Evolutionary conservation across 2,888 invertebrate species (phyloP), one percentile per base, ranked within the genome.

Genomic region (Drosophila borborema): DNA sequence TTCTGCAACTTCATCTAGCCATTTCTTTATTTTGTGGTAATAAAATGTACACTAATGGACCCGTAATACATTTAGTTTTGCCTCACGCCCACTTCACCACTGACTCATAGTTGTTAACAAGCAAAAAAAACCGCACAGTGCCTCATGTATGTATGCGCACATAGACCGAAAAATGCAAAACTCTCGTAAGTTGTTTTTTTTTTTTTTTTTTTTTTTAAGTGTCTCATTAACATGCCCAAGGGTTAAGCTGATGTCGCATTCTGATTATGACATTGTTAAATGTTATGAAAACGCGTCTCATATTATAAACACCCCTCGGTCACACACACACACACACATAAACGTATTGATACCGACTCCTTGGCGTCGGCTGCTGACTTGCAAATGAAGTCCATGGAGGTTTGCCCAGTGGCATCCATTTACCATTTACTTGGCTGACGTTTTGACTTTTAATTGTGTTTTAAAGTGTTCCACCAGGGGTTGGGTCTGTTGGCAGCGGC

Each of bases 261-360:
- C 86, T 67, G 79, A 85, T 86, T 89, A 86, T 86, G 84, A 83
- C 81, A 81, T 77, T 90, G 91, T 91, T 91, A 90, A 91, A 90
- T 90, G 91, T 90, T 89, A 89, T 86, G 90, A 89, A 85, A 84
- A 82, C 82, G 80, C 74, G 74, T 75, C 84, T 80, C 77, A 71
- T 74, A 72, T 77, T 77, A 51, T 51, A 55, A 54, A 38, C 40
- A 54, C n/a, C 31, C 48, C 59, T 23, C 59, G 38, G 23, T 23
- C 23, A 23, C 23, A 23, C 3, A 23, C 56, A 20, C 63, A 38
- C 55, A 46, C 40, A 36, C 67, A 34, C 34, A n/a, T 5, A 12
- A 34, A 20, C 48, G 28, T 55, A 64, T 54, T 64, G 63, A 69
- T 56, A 72, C 66, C 69, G 88, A 71, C 86, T 70, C 55, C 67